Conservation (phyloP, 2,888 invertebrate species). For the Ryuthela nishihirai region DNA sequence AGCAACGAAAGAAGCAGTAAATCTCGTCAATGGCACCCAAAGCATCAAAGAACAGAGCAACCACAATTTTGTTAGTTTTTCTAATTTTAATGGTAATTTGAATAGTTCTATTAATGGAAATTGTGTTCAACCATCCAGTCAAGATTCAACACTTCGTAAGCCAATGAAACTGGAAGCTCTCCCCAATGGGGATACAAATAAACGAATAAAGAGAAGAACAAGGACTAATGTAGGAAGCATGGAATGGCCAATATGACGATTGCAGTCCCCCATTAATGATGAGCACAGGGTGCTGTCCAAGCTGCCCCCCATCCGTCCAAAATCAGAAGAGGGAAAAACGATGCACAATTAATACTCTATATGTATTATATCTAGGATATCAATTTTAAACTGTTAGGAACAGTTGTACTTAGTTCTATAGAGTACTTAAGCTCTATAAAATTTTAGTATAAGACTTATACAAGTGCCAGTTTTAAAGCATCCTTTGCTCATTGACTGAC, state of each 20-base stretch:
- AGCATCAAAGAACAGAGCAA: slow-evolving; percentile 24
- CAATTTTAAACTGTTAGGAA: too few relatives aligned
- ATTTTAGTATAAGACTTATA: slow-evolving; percentile 15
- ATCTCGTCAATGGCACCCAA: slow-evolving; percentile 7
- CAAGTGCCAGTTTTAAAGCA: slow-evolving; percentile 35
- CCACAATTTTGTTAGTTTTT: slow-evolving; percentile 15
- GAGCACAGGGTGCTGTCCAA: slow-evolving; percentile 21
- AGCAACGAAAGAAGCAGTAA: slow-evolving; percentile 22
- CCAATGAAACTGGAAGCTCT: slow-evolving; percentile 55
- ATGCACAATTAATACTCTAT: too few relatives aligned
- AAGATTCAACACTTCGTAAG: slow-evolving; percentile 47
- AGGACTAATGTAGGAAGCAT: slow-evolving; percentile 16
- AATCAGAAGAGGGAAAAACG: slow-evolving; percentile 30
- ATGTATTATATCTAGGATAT: too few relatives aligned
- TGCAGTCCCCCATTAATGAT: slow-evolving; percentile 25
- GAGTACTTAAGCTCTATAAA: too few relatives aligned
- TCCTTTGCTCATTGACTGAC: slow-evolving; percentile 27
- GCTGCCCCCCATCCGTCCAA: slow-evolving; percentile 33
- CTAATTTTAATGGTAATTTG: slow-evolving; percentile 6
- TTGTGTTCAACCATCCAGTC: slow-evolving; percentile 33
- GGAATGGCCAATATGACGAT: slow-evolving; percentile 37
- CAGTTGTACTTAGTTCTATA: too few relatives aligned
- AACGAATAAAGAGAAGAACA: slow-evolving; percentile 36
- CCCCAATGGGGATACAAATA: slow-evolving; percentile 45
- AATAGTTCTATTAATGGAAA: slow-evolving; percentile 14